These are phyloP conservation scores for Poecile montanus DNA, from an alignment of 2,797 vertebrate species.

Conservation along the genomic window DNA sequence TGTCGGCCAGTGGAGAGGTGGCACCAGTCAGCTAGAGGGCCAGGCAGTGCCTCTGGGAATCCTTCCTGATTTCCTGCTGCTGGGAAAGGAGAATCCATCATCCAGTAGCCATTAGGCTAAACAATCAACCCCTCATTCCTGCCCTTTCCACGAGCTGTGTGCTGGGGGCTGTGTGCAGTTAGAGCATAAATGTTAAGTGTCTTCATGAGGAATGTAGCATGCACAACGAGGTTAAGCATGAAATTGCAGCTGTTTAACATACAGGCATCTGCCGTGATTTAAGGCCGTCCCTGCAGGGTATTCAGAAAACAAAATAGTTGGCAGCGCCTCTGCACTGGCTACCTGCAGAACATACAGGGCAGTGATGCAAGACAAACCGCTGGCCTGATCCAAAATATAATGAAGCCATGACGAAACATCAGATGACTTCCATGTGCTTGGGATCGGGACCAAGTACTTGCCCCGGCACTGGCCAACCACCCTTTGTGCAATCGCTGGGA, in stretches of 20 bases:
- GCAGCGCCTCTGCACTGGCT: neutral
- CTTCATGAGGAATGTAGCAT: neutral
- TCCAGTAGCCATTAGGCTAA: neutral
- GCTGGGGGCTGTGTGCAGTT: neutral
- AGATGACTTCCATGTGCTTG: slow-evolving; percentile 50
- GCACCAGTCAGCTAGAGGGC: neutral
- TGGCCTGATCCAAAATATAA: slow-evolving; percentile 5
- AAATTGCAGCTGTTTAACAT: neutral
- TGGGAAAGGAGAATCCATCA: neutral
- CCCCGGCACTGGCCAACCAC: neutral
- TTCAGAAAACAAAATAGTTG: neutral
- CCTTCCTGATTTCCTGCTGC: neutral
- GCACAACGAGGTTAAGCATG: neutral
- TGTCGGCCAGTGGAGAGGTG: neutral
- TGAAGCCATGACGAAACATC: slow-evolving; percentile 31
- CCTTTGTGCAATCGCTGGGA: slow-evolving; percentile 15
- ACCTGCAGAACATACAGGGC: neutral
- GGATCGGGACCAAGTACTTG: neutral
- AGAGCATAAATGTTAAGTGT: neutral
- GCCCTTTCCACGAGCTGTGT: neutral
- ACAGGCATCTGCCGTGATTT: neutral
- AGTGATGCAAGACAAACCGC: slow-evolving; percentile 34
- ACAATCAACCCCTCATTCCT: neutral
- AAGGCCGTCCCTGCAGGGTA: slow-evolving; percentile 18
- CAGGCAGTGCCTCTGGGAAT: neutral